These are phyloP conservation scores for Drosophila malerkotliana DNA, from an alignment of 1,140 invertebrate genomes.

Conservation along the genomic window DNA sequence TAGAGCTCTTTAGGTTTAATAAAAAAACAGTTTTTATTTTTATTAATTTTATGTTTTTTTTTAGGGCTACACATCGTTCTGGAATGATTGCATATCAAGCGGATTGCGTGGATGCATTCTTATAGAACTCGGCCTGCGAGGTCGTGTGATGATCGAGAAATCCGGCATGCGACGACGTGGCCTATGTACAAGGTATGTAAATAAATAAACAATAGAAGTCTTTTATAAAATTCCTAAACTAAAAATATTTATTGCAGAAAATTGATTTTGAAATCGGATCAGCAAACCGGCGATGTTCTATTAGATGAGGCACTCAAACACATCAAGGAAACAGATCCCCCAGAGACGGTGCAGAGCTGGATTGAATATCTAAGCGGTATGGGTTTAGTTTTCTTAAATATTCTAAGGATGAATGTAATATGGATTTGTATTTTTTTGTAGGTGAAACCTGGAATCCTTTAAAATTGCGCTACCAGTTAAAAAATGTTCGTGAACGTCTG, in stretches of 20 bases:
- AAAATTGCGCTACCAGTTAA: constrained; percentile 98
- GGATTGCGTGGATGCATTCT: constrained; percentile 99
- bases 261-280: constrained; percentile 89
- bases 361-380: constrained; percentile 99
- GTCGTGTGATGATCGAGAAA: constrained; percentile 97
- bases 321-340: constrained; percentile 98
- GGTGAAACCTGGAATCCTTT: constrained; percentile 99
- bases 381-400: constrained; percentile 44
- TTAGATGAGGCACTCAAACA: constrained; percentile 99
- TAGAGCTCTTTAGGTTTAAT: too few relatives aligned
- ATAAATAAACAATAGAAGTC: neutral
- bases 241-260: constrained; percentile 84
- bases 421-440: constrained; percentile 75
- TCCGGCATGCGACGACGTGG: constrained; percentile 97
- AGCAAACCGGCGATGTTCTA: constrained; percentile 98
- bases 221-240: neutral
- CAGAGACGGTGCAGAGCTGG: constrained; percentile 99
- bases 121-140: constrained; percentile 97
- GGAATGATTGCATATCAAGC: constrained; percentile 99
- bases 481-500: constrained; percentile 99
- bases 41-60: neutral
- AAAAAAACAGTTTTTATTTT: neutral
- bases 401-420: neutral
- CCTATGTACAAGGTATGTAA: constrained; percentile 91
- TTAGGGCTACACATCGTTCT: constrained; percentile 99